Evolutionary conservation across 2,888 invertebrate species (phyloP).

Genomic region (Rhorus exstirpatorius): DNA sequence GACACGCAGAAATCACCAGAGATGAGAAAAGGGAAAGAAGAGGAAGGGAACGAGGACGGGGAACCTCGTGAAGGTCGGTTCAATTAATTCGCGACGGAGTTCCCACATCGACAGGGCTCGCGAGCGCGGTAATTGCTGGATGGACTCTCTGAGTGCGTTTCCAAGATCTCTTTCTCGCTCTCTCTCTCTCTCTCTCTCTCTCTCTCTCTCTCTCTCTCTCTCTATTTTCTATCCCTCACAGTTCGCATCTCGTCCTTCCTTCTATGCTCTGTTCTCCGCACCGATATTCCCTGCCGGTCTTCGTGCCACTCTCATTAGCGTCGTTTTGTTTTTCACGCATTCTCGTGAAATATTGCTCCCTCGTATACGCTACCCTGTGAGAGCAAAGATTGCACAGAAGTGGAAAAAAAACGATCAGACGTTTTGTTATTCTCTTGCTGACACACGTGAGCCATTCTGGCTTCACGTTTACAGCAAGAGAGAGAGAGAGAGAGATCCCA

Average conservation of each 20-base stretch:
- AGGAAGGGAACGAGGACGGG: neutral
- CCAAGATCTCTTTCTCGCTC: constrained; percentile 44
- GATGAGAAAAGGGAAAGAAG: neutral
- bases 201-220: constrained; percentile 8
- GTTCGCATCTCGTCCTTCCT: constrained; percentile 12
- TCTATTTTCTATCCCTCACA: constrained; percentile 9
- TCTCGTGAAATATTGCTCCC: constrained; percentile 58
- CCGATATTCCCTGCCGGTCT: constrained; percentile 63
- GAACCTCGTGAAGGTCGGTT: constrained; percentile 48
- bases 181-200: neutral
- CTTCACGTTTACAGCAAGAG: constrained; percentile 21
- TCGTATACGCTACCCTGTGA: constrained; percentile 23
- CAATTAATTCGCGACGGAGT: constrained; percentile 62
- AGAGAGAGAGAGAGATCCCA: constrained; percentile 19
- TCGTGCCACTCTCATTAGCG: constrained; percentile 66
- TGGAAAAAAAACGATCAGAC: constrained; percentile 17
- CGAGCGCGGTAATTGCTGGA: constrained; percentile 56
- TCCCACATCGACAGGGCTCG: constrained; percentile 60
- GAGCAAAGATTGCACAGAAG: constrained; percentile 17
- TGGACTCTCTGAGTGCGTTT: constrained; percentile 47
- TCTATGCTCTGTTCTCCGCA: neutral
- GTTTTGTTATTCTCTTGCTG: constrained; percentile 29
- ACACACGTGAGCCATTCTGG: constrained; percentile 40
- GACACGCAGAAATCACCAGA: neutral
- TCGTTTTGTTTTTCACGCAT: constrained; percentile 64